Base-by-base conservation (phyloP, 2,888 invertebrate genomes). In the Junonia oenone region DNA sequence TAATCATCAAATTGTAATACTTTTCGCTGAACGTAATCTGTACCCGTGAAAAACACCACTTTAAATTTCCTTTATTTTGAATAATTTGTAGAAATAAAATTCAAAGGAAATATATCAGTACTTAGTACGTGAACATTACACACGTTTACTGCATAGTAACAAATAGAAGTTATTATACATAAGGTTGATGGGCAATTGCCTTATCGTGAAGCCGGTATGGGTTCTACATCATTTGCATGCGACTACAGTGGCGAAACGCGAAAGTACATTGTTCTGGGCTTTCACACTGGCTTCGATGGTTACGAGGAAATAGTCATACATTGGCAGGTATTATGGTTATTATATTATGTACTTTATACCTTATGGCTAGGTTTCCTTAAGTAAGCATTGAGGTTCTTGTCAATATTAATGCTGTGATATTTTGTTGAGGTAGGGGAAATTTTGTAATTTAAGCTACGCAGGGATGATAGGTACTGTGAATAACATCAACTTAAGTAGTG, bases 261-360 rank as follows among this genome's bases (percentile, higher is more conserved):
- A 81, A 81, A 82, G 81, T 73, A 71, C 71, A 76, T 75, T 76
- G 77, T 76, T 71, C 61, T 62, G 67, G 67, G 73, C 83, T 83
- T 85, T 83, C 82, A 73, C 82, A 78, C 81, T 73, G 73, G 49
- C 52, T 50, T 63, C 63, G 62, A 69, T 67, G 58, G 68, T 68
- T 77, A 72, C 76, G 72, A 77, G 76, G 78, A 81, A 81, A 78
- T 70, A 64, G 65, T 38, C 48, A 27, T 40, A 15, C 26, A 40
- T 17, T 33, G 48, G 33, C 15, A 47, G 13, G 26, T 43, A 43
- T 38, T 38, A 40, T 40, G 5, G 11, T 9, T 38, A 9, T 15
- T 14, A 14, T 37, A 37, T 17, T 38, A 15, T 37, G 8, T 15
- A 15, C 17, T 15, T 8, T 31, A 8, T 31, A 8, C n/a, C 4